A percentile compares a stretch with the other conserved stretches of the same genome.
Conservation (phyloP, 2,113 vertebrate species). For the Dolichallabes microphthalmus region DNA sequence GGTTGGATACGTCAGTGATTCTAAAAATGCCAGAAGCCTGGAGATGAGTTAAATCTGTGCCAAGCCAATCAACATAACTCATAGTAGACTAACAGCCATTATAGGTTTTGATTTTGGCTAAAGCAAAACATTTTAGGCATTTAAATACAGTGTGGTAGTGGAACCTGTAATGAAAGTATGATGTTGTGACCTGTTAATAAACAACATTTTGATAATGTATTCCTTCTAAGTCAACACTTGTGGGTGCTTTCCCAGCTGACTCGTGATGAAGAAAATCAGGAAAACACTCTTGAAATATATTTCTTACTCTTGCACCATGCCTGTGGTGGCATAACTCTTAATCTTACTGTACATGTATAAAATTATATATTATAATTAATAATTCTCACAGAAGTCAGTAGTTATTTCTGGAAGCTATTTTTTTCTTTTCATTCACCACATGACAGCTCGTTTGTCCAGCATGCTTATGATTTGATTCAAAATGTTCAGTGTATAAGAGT, state of each 20-base stretch:
- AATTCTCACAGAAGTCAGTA: neutral
- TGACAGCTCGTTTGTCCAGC: neutral
- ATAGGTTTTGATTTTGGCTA: neutral
- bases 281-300: neutral
- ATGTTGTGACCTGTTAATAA: neutral
- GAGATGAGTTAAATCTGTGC: neutral
- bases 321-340: neutral
- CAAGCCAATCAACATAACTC: neutral
- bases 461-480: neutral
- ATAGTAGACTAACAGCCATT: neutral
- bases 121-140: neutral
- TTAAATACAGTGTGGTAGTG: no score
- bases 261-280: neutral
- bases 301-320: neutral
- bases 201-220: neutral
- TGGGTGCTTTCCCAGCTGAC: neutral
- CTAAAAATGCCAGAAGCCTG: neutral
- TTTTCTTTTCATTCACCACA: neutral
- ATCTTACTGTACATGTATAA: neutral
- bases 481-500: neutral
- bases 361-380: neutral
- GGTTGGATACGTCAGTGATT: neutral
- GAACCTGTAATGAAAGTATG: no score
- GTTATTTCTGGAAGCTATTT: neutral
- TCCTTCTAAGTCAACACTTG: neutral